Conservation (phyloP, 2,797 vertebrate genomes). For the Darevskia mixta region DNA sequence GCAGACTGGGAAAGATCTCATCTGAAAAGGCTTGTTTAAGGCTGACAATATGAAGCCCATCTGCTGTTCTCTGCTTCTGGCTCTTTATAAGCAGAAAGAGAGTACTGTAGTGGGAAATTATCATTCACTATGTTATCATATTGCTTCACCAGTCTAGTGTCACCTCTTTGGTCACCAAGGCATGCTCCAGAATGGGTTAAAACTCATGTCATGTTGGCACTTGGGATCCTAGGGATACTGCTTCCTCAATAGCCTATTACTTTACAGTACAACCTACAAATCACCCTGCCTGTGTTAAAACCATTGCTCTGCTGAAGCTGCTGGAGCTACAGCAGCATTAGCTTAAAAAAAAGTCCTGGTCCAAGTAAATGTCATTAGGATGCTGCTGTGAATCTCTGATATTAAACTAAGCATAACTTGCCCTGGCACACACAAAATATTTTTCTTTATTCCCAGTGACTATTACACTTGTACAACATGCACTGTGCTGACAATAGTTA, state of each 20-base stretch:
- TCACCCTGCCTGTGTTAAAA: neutral
- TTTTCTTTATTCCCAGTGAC: neutral
- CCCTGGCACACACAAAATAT: neutral
- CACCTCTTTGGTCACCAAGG: neutral
- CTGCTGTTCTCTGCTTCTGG: neutral
- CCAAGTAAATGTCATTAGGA: neutral
- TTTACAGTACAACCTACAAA: neutral
- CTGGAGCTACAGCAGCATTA: neutral
- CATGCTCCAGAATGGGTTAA: neutral
- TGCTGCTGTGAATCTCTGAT: neutral
- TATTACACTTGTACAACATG: neutral
- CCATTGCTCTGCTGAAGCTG: neutral
- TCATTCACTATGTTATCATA: neutral
- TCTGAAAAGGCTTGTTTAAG: no score
- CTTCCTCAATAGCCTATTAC: neutral
- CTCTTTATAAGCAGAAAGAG: neutral
- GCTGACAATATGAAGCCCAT: neutral
- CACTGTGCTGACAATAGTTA: neutral
- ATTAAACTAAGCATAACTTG: neutral
- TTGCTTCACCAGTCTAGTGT: neutral
- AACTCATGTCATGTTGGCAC: neutral
- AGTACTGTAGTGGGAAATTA: neutral
- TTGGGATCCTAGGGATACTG: neutral
- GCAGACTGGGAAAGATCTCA: no score
- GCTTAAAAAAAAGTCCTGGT: neutral